A percentile compares a stretch with the other conserved stretches of the same genome.
phyloP scores from a whole-genome alignment of 2,888 invertebrate species.

The Archaeoteleia sp. region DNA sequence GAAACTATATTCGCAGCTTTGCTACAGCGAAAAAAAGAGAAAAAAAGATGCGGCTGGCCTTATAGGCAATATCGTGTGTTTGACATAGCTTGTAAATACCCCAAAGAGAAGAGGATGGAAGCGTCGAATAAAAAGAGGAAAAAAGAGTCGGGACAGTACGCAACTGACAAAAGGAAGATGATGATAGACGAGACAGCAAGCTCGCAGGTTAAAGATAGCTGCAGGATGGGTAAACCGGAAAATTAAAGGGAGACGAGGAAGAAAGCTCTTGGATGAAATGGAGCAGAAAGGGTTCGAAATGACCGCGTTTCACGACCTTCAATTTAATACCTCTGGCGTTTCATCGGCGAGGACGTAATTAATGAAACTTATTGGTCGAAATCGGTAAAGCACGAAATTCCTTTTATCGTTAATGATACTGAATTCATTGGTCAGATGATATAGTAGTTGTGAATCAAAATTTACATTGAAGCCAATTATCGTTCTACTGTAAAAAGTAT shows the following conservation, averaged over 20 bases:
- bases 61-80: constrained; percentile 23
- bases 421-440: too few species aligned
- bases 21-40: constrained; percentile 15
- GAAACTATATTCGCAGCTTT: constrained; percentile 20
- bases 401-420: too few species aligned
- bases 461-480: too few species aligned
- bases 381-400: too few species aligned
- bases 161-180: constrained; percentile 40
- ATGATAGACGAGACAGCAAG: constrained; percentile 35
- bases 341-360: too few species aligned
- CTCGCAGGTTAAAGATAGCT: constrained; percentile 37
- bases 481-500: too few species aligned
- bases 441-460: too few species aligned
- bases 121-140: constrained; percentile 29
- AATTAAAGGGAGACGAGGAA: constrained; percentile 15
- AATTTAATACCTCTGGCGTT: too few species aligned
- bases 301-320: too few species aligned
- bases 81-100: constrained; percentile 30
- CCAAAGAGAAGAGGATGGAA: constrained; percentile 15
- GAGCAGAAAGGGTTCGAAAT: too few species aligned
- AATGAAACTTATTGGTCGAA: too few species aligned
- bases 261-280: constrained; percentile 8
- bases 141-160: constrained; percentile 24
- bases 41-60: constrained; percentile 12
- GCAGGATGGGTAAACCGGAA: constrained; percentile 9